Evolutionary conservation across 2,113 vertebrate species (phyloP).

Genomic region (Columbina picui): DNA sequence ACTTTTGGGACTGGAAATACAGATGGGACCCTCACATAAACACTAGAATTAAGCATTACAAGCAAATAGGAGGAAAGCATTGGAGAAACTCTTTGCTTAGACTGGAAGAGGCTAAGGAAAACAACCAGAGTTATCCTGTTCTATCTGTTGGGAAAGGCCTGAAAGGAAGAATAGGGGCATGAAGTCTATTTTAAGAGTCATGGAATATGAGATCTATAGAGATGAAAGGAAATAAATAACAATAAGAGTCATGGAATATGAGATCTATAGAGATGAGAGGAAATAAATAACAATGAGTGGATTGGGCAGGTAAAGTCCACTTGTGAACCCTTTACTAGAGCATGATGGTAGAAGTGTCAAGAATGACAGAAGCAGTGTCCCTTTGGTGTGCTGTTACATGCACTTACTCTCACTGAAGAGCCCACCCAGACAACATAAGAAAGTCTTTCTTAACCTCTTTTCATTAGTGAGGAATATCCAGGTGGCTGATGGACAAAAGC

Average conservation of each 20-base stretch:
- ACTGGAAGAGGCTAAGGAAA: not conserved
- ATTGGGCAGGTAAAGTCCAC: not conserved
- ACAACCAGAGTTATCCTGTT: not conserved
- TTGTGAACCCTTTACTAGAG: not conserved
- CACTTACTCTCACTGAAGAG: not conserved
- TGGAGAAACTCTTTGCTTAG: not conserved
- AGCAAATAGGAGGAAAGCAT: not conserved
- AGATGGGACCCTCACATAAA: not conserved
- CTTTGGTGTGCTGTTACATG: not conserved
- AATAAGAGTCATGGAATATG: not conserved
- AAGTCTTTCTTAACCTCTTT: not conserved
- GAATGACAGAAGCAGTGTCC: not conserved
- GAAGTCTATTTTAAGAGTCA: not conserved
- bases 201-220: not conserved
- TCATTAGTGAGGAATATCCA: not conserved
- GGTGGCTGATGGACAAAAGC: not conserved
- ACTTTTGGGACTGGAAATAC: not conserved
- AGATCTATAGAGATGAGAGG: not conserved
- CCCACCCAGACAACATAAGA: fast-evolving
- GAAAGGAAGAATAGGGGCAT: not conserved
- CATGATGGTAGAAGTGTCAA: not conserved
- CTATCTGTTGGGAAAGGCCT: not conserved
- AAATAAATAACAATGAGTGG: not conserved
- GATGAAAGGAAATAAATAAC: not conserved
- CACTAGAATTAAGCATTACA: not conserved